These are phyloP conservation scores for Procambarus clarkii DNA, from an alignment of 1,140 invertebrate species.

Conservation along the genomic window DNA sequence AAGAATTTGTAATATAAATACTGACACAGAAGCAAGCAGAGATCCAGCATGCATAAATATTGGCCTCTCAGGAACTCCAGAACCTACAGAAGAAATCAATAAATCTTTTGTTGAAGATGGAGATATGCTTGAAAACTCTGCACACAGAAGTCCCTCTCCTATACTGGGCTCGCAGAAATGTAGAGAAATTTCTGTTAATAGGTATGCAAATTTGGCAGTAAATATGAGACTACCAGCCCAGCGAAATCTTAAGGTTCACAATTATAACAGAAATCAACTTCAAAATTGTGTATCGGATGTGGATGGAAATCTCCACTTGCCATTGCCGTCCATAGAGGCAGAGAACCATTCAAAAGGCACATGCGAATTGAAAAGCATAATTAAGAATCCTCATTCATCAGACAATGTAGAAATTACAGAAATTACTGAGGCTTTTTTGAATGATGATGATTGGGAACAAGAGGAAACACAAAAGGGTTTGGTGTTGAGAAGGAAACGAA, in stretches of 20 bases:
- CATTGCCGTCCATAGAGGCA: not conserved
- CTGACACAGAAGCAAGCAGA: not conserved
- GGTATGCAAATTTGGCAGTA: not conserved
- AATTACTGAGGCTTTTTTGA: constrained; percentile 47
- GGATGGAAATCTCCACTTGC: not conserved
- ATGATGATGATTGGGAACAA: constrained; percentile 26
- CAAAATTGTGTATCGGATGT: not conserved
- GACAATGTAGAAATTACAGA: constrained; percentile 29
- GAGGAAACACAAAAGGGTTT: not conserved
- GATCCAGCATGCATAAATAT: not conserved
- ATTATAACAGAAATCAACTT: not conserved
- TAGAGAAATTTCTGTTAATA: not conserved
- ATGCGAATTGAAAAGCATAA: not conserved
- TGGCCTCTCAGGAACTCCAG: not conserved
- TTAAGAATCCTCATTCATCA: not conserved
- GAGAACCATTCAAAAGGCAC: not conserved
- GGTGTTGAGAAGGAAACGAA: constrained; percentile 3
- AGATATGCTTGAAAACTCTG: not conserved
- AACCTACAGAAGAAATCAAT: not conserved
- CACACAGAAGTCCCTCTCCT: constrained; percentile 12
- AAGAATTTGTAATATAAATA: not conserved
- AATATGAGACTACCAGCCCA: not conserved
- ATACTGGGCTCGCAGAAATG: constrained; percentile 23
- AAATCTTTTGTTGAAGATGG: not conserved
- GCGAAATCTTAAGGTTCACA: not conserved